Conservation (phyloP, 37 sponge, comb jelly and placozoan species). For the Eunapius fragilis region DNA sequence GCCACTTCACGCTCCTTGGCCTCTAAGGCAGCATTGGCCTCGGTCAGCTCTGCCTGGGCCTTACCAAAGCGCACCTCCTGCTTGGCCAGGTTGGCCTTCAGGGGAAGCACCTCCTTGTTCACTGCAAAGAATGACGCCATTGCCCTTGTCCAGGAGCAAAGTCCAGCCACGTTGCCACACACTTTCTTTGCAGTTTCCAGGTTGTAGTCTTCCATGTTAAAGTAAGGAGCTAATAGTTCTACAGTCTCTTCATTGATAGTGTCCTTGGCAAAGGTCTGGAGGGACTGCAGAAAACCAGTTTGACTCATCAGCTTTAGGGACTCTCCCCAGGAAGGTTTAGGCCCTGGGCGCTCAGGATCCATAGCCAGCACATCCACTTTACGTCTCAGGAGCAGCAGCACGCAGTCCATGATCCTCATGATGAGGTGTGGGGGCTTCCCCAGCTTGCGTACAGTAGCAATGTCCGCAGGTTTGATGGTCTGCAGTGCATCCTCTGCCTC, state of each 20-base stretch:
- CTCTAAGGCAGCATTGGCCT: constrained; percentile 92
- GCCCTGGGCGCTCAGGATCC: constrained; percentile 90
- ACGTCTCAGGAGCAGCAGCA: constrained; percentile 90
- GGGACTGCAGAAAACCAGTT: constrained; percentile 80
- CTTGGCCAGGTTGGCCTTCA: constrained; percentile 96
- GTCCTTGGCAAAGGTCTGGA: constrained; percentile 96
- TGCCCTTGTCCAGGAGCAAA: constrained; percentile 98
- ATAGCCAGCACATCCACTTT: constrained; percentile 37
- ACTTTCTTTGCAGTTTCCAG: constrained; percentile 92
- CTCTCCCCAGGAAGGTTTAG: constrained; percentile 92
- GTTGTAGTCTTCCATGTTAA: constrained; percentile 94
- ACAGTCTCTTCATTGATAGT: constrained; percentile 98
- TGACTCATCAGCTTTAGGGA: constrained; percentile 97
- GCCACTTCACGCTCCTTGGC: constrained; percentile 94
- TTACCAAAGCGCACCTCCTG: constrained; percentile 74
- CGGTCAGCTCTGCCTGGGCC: constrained; percentile 77
- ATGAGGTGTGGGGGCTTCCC: constrained; percentile 99
- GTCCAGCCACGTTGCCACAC: constrained; percentile 99
- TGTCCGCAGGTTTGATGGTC: constrained; percentile 97
- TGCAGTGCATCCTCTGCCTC: constrained; percentile 97
- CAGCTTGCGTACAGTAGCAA: constrained; percentile 96
- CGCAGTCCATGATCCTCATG: constrained; percentile 99
- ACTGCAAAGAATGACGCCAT: constrained; percentile 93
- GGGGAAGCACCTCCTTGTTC: constrained; percentile 98
- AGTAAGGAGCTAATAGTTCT: constrained; percentile 95